A percentile compares a stretch with the other conserved stretches of the same genome.
phyloP scores from a whole-genome alignment of 2,113 vertebrate genomes.

The Etheostoma spectabile region DNA sequence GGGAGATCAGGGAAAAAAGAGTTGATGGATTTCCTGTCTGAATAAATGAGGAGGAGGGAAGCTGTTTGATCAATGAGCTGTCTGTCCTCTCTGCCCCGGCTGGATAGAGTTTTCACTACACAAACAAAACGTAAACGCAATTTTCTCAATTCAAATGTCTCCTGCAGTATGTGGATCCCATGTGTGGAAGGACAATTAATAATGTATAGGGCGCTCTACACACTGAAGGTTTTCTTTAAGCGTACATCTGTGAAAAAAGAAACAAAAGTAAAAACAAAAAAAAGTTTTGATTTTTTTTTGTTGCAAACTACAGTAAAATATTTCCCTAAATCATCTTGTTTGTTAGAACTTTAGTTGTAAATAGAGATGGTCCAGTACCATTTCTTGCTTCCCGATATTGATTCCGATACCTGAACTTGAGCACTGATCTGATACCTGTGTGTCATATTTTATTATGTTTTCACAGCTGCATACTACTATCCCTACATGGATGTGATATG shows the following conservation, averaged over 20 bases:
- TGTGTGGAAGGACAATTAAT: slow-evolving; percentile 51
- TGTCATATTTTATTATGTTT: too few relatives aligned
- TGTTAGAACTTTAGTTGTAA: slow-evolving; percentile 10
- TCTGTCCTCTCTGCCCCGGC: slow-evolving; percentile 62
- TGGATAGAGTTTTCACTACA: slow-evolving; percentile 56
- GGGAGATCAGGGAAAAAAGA: slow-evolving; percentile 74
- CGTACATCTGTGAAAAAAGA: not conserved
- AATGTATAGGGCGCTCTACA: slow-evolving; percentile 26
- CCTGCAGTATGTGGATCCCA: slow-evolving; percentile 4
- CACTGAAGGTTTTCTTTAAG: not conserved
- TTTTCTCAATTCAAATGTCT: slow-evolving; percentile 57
- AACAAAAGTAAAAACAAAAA: not conserved
- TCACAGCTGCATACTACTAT: too few relatives aligned
- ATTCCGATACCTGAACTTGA: too few relatives aligned
- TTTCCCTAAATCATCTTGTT: slow-evolving; percentile 13
- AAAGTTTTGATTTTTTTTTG: not conserved
- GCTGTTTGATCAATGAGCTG: slow-evolving; percentile 83
- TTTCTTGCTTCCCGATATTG: too few relatives aligned
- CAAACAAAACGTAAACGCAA: slow-evolving; percentile 59
- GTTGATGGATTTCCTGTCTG: slow-evolving; percentile 83
- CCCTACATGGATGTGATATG: too few relatives aligned
- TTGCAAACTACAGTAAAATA: slow-evolving; percentile 1
- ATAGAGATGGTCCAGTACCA: not conserved
- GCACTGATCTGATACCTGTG: too few relatives aligned
- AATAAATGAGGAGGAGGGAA: slow-evolving; percentile 79